These are phyloP conservation scores for Psettodes erumei DNA, from an alignment of 2,113 vertebrate species.

Conservation along the genomic window DNA sequence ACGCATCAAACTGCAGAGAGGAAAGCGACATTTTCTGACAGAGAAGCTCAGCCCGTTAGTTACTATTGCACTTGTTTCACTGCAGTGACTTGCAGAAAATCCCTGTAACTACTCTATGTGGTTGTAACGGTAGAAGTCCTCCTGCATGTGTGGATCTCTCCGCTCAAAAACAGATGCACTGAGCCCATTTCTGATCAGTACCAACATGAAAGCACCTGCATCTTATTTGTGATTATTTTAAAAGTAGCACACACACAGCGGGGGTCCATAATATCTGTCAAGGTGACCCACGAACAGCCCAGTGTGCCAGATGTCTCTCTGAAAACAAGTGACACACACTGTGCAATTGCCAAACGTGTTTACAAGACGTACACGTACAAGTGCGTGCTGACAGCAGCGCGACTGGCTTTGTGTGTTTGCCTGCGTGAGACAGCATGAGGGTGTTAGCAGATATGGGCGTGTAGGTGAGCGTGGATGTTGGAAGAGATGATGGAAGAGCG, in stretches of 20 bases:
- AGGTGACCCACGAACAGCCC: slow-evolving; percentile 30
- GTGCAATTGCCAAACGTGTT: not conserved
- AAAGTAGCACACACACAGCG: not conserved
- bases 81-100: not conserved
- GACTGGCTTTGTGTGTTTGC: not conserved
- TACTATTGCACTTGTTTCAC: slow-evolving; percentile 26
- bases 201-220: not conserved
- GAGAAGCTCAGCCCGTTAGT: slow-evolving; percentile 19
- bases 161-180: not conserved
- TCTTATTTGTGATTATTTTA: not conserved
- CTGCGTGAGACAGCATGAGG: not conserved
- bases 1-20: slow-evolving; percentile 49
- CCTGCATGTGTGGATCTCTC: not conserved
- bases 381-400: not conserved
- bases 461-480: not conserved
- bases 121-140: no score
- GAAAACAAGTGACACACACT: slow-evolving; percentile 1
- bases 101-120: not conserved
- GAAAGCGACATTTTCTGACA: slow-evolving; percentile 66
- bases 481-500: not conserved
- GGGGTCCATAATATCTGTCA: slow-evolving; percentile 5
- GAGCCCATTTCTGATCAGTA: not conserved
- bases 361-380: not conserved
- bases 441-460: not conserved
- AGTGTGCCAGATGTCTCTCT: not conserved